Evolutionary conservation across 1,140 invertebrate genomes (phyloP).

Genomic region (Zaprionus capensis): DNA sequence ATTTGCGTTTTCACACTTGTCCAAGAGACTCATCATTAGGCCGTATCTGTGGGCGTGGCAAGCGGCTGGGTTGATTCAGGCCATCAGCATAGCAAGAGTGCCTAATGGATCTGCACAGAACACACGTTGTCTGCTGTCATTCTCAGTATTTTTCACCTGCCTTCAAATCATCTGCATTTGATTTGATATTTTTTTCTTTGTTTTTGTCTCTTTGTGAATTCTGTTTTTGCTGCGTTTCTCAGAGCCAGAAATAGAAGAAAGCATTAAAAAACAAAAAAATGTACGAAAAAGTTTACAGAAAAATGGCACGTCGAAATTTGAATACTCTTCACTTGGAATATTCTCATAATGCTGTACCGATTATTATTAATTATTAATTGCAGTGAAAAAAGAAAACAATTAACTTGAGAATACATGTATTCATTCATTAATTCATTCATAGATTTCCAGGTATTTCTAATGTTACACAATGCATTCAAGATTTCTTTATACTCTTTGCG

Average conservation of each 20-base stretch:
- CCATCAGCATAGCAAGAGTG: conserved; percentile 2
- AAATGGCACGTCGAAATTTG: neutral
- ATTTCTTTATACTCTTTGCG: neutral
- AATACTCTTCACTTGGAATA: neutral
- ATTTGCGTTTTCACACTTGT: conserved; percentile 60
- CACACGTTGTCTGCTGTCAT: conserved; percentile 36
- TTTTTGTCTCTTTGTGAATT: conserved; percentile 30
- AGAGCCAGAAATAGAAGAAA: neutral
- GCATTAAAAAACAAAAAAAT: neutral
- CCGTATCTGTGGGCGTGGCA: neutral
- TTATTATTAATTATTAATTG: too few species aligned
- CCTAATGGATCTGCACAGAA: conserved; percentile 56
- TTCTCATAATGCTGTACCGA: neutral
- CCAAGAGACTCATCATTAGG: conserved; percentile 56
- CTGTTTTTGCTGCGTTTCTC: conserved; percentile 36
- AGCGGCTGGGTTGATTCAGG: neutral
- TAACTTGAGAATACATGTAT: neutral
- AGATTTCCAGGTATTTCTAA: neutral
- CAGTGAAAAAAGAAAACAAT: too few species aligned
- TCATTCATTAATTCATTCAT: neutral
- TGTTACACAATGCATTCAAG: neutral
- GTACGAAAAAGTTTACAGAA: neutral
- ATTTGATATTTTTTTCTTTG: conserved; percentile 53
- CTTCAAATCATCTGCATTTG: conserved; percentile 65
- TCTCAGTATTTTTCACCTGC: conserved; percentile 50